These are phyloP conservation scores for Sorex araneus DNA, from an alignment of 2,113 vertebrate species.

Conservation along the genomic window DNA sequence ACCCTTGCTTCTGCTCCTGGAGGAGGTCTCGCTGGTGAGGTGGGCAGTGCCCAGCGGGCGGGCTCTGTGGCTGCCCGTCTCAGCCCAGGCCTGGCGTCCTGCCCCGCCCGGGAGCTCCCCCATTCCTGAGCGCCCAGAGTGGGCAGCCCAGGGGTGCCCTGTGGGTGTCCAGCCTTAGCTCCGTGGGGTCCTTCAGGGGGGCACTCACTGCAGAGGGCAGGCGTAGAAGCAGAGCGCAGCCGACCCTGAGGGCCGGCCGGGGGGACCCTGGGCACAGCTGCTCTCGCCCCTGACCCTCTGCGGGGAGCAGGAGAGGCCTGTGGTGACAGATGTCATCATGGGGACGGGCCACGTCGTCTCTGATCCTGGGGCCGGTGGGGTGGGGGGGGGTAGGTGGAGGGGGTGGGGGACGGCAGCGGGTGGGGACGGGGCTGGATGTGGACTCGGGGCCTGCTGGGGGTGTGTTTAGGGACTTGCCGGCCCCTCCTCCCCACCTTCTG, in stretches of 20 bases:
- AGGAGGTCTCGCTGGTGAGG: too few relatives aligned
- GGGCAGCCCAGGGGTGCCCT: too few relatives aligned
- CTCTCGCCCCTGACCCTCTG: not conserved
- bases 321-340: not conserved
- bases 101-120: too few relatives aligned
- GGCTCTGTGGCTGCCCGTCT: too few relatives aligned
- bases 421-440: too few relatives aligned
- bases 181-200: too few relatives aligned
- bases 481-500: not conserved
- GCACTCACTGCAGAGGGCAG: not conserved
- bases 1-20: not conserved
- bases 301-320: not conserved
- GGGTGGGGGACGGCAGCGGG: too few relatives aligned
- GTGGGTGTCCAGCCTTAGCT: too few relatives aligned
- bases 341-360: constrained; percentile 2
- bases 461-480: not conserved
- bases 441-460: not conserved
- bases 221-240: not conserved
- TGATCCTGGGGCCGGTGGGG: not conserved
- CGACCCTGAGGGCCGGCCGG: not conserved
- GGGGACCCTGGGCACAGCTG: too few relatives aligned
- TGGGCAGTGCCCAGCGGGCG: too few relatives aligned
- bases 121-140: too few relatives aligned
- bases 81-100: too few relatives aligned
- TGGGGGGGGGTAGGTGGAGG: fast-evolving